Evolutionary conservation across 1,140 invertebrate species (phyloP), one percentile per base, ranked within the genome.

Genomic region (Halyomorpha halys): DNA sequence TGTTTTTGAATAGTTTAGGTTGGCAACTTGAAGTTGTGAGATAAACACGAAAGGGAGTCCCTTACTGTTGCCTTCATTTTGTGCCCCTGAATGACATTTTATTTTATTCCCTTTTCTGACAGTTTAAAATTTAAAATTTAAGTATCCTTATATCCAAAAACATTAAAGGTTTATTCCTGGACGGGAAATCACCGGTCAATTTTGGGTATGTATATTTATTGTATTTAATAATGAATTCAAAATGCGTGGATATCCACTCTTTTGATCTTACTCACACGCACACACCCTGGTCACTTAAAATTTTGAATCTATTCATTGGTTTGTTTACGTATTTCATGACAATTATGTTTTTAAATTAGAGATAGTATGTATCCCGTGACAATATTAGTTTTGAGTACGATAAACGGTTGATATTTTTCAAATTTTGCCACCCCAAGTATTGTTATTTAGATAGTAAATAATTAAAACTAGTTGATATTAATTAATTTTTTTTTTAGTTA

Each of bases 21-120:
- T 56, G 53, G 53, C 23, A 56, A 16, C 19, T 23, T 56, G 23
- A 56, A 56, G 53, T 56, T 23, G 53, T 23, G 53, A 56, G 53
- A 56, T 56, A 56, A 56, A 56, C 53, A 56, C 53, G 19, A 23
- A 56, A 25, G 53, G 53, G 23, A 25, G 18, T 13, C 47, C 47
- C 23, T 14, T 23, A 56, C 53, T 25, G 23, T 56, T 56, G 53
- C 53, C 23, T 56, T 56, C 23, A 25, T 49, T 49, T 56, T 23
- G 53, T 56, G 53, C 27, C 53, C 53, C 53, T 56, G 53, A 56
- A 56, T 56, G 19, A 56, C 23, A 56, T 56, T 56, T 56, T 56
- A 49, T 23, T 56, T 56, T 56, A 5, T 23, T 25, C 18, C 19
- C 23, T 56, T 23, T 56, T 56, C 23, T 25, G 23, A 23, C 14